Evolutionary conservation across 1,140 invertebrate genomes (phyloP).

Genomic region (Schlechtendalia chinensis): DNA sequence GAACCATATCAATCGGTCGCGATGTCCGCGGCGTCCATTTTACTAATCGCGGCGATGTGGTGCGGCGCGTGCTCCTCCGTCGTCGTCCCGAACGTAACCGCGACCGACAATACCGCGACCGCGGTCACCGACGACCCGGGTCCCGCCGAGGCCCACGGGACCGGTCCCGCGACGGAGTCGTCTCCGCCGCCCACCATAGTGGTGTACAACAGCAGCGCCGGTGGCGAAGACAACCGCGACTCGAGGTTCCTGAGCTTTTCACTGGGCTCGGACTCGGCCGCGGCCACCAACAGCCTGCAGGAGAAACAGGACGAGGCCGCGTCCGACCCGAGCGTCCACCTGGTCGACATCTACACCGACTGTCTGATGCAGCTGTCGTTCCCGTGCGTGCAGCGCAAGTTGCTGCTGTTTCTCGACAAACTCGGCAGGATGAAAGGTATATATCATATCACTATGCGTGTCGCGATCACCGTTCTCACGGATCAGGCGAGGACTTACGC

Average conservation of each 20-base stretch:
- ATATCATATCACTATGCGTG: too few species aligned
- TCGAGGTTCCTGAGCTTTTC: slow-evolving; percentile 33
- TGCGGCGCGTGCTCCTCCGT: neutral
- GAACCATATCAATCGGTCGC: neutral
- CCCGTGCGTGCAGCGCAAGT: slow-evolving; percentile 53
- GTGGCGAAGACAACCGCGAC: neutral
- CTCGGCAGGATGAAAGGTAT: slow-evolving; percentile 52
- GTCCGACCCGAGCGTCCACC: slow-evolving; percentile 42
- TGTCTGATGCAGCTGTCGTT: slow-evolving; percentile 52
- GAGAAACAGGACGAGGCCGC: slow-evolving; percentile 31
- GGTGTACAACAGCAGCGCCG: slow-evolving; percentile 16
- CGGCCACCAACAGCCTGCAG: slow-evolving; percentile 6
- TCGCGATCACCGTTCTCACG: too few species aligned
- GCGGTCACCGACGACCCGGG: neutral
- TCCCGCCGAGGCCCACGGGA: too few species aligned
- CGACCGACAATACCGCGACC: neutral
- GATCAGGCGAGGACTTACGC: too few species aligned
- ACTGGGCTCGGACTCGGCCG: neutral
- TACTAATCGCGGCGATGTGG: neutral
- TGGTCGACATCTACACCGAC: slow-evolving; percentile 52
- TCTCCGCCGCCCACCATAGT: neutral
- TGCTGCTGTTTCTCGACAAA: slow-evolving; percentile 53
- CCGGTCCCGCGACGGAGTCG: neutral
- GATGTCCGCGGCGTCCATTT: neutral
- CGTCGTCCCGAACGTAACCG: neutral